Evolutionary conservation across 1,140 invertebrate species (phyloP), one percentile per base, ranked within the genome.

Genomic region (Solenopsis invicta): DNA sequence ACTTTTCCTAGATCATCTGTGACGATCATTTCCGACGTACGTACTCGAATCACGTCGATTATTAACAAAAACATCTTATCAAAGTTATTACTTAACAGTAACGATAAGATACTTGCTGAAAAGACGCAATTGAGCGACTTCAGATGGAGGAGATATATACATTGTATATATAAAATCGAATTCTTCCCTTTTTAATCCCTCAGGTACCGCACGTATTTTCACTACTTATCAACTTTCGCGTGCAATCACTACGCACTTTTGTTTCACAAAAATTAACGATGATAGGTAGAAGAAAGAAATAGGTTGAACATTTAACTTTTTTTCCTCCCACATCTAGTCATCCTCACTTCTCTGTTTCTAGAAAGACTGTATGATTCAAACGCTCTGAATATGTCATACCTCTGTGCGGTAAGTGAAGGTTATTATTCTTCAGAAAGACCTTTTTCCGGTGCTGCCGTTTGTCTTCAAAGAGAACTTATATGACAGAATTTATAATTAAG

Each of bases 371-470:
- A 2, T 29, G 29, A 29, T 29, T 29, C 29, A 29, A 29, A 29
- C 29, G 29, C 29, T 29, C 29, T 29, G 29, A 29, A 2, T 29
- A 29, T 29, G 29, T 29, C 2, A 29, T 29, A 29, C 29, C 29
- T 2, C 29, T 29, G 29, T 29, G 29, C 29, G 29, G 29, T 29
- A 29, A 29, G 29, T 29, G 29, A 29, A 29, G 29, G 29, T 75
- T 16, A 9, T 66, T 85, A 54, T 24, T 45, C 18, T 52, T 69
- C 29, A 3, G 8, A 50, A 87, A 91, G 85, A 81, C 89, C 29
- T 64, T 54, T 59, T 24, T 67, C 64, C 87, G 87, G 69, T 89
- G 89, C 78, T 81, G 18, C 48, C 21, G 52, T 78, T 37, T 61
- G 34, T 66, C 69, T 48, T 41, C 16, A 9, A 75, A 74, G n/a